Evolutionary conservation across 2,113 vertebrate genomes (phyloP).

Genomic region (Theristicus caerulescens): DNA sequence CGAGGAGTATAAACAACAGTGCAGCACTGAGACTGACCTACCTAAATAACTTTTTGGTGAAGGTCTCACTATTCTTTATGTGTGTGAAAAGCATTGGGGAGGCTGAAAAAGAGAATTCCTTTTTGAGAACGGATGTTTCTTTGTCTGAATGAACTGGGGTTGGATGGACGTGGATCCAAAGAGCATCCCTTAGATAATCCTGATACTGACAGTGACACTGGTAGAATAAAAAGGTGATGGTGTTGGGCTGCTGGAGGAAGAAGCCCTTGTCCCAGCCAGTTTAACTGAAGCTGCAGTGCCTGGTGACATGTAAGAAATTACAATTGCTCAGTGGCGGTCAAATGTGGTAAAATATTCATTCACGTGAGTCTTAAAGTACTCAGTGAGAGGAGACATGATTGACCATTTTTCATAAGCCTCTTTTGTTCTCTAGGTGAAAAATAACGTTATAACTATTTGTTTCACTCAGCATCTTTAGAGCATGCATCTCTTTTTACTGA

Average conservation of each 20-base stretch:
- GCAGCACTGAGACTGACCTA: background rate
- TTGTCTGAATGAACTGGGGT: background rate
- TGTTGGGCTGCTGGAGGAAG: background rate
- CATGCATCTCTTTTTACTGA: background rate
- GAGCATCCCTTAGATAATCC: background rate
- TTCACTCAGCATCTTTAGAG: background rate
- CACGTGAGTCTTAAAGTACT: background rate
- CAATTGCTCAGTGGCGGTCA: background rate
- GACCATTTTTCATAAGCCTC: background rate
- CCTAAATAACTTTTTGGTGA: background rate
- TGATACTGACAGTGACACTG: background rate
- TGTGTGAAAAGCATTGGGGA: background rate
- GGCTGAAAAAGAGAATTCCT: background rate
- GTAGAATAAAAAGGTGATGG: background rate
- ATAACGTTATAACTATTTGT: background rate
- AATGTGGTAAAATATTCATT: background rate
- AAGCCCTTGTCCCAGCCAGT: background rate
- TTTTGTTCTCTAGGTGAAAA: background rate
- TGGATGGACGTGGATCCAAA: background rate
- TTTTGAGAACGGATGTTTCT: background rate
- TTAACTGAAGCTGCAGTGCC: background rate
- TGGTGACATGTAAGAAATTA: background rate
- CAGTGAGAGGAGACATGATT: background rate
- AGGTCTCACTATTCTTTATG: background rate
- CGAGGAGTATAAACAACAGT: background rate